phyloP scores from a whole-genome alignment of 2,888 invertebrate species.

The Calliphora vomitoria region DNA sequence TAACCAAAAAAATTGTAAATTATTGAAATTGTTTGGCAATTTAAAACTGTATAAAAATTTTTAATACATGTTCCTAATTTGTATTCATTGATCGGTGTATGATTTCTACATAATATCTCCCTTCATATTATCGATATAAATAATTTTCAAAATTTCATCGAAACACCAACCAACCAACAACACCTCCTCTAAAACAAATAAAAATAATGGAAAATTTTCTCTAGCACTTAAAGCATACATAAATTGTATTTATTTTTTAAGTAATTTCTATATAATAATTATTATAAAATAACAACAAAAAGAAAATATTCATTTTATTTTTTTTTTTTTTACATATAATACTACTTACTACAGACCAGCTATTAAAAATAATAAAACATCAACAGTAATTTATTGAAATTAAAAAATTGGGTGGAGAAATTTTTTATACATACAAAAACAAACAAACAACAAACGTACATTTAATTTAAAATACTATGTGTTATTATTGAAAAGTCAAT shows the following conservation, averaged over 20 bases:
- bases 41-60: neutral
- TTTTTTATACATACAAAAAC: slow-evolving; percentile 71
- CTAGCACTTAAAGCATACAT: slow-evolving; percentile 51
- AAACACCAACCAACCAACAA: neutral
- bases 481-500: slow-evolving; percentile 41
- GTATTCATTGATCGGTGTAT: slow-evolving; percentile 77
- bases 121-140: neutral
- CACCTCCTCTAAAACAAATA: neutral
- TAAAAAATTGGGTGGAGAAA: slow-evolving; percentile 84
- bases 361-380: slow-evolving; percentile 39
- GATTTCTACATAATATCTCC: slow-evolving; percentile 20
- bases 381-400: slow-evolving; percentile 70
- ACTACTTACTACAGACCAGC: slow-evolving; percentile 50
- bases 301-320: slow-evolving; percentile 23
- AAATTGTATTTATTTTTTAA: slow-evolving; percentile 56
- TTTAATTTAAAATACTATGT: slow-evolving; percentile 54
- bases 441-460: slow-evolving; percentile 8
- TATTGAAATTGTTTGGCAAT: neutral
- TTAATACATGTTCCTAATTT: slow-evolving; percentile 76
- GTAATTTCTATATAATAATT: slow-evolving; percentile 45
- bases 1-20: neutral
- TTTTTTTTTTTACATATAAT: slow-evolving; percentile 34
- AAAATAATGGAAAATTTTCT: slow-evolving; percentile 10
- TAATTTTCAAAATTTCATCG: neutral
- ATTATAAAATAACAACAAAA: slow-evolving; percentile 38